These are phyloP conservation scores for Nycteola revayana DNA, from an alignment of 2,888 invertebrate genomes.

Conservation along the genomic window DNA sequence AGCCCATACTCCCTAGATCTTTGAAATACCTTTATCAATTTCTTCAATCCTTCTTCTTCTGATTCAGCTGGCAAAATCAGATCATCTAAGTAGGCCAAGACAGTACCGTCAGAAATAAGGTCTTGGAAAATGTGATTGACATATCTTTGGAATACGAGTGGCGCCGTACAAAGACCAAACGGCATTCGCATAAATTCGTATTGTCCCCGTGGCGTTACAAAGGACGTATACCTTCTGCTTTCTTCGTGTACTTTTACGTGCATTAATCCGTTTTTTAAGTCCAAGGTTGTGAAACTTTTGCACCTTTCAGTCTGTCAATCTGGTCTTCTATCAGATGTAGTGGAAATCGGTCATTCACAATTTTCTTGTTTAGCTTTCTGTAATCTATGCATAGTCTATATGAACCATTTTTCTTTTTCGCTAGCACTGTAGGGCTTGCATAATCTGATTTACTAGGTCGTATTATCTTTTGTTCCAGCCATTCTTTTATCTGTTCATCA, in stretches of 20 bases:
- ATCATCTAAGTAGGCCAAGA: background rate
- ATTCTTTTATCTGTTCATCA: slow-evolving; percentile 4
- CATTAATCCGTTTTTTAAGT: background rate
- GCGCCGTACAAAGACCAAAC: background rate
- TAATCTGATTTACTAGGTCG: background rate
- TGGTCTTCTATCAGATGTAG: slow-evolving; percentile 6
- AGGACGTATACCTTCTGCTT: background rate
- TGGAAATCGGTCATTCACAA: slow-evolving; percentile 2
- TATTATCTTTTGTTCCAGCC: slow-evolving; percentile 1
- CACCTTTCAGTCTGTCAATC: background rate
- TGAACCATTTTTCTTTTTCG: background rate
- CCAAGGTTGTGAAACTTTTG: slow-evolving; percentile 2
- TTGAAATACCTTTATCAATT: slow-evolving; percentile 10
- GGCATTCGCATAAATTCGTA: background rate
- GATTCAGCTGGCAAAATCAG: background rate
- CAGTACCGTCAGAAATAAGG: background rate
- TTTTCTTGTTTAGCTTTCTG: slow-evolving; percentile 19
- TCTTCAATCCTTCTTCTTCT: background rate
- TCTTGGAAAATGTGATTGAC: background rate
- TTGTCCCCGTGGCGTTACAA: background rate
- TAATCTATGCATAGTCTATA: slow-evolving; percentile 44
- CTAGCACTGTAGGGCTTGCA: background rate
- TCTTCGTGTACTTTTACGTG: background rate
- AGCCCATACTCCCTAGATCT: slow-evolving; percentile 30
- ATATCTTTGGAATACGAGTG: background rate